These are phyloP conservation scores for Colossoma macropomum DNA, from an alignment of 2,113 vertebrate species.

Conservation along the genomic window DNA sequence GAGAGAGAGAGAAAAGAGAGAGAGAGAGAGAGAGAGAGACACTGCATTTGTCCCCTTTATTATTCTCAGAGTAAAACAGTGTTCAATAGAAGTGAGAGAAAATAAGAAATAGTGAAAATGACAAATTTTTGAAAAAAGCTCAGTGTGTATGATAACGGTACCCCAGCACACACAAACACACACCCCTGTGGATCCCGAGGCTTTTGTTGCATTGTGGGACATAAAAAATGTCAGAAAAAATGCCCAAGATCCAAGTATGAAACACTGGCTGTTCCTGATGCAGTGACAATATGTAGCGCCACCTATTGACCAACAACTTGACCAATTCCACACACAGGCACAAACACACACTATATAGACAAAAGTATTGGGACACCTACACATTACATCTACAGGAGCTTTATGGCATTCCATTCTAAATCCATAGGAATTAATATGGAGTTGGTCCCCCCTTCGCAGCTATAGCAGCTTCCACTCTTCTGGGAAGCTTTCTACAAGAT, in stretches of 20 bases:
- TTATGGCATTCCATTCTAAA: too few relatives aligned
- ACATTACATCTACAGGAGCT: too few relatives aligned
- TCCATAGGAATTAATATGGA: too few relatives aligned
- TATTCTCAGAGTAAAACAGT: not conserved
- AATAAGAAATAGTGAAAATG: conserved; percentile 13
- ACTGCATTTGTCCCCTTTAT: not conserved
- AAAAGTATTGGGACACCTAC: too few relatives aligned
- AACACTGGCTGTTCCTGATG: not conserved
- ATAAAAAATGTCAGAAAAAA: not conserved
- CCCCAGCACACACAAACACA: not conserved
- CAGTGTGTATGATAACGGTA: too few relatives aligned
- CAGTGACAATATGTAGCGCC: conserved; percentile 9
- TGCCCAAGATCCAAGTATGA: not conserved
- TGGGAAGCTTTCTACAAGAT: too few relatives aligned
- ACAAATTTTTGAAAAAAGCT: not conserved
- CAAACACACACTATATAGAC: too few relatives aligned
- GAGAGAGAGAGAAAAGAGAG: conserved; percentile 18
- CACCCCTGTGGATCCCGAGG: not conserved
- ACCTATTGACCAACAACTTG: conserved; percentile 23
- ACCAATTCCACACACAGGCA: too few relatives aligned
- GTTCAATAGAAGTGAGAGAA: conserved; percentile 4
- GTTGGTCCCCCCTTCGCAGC: too few relatives aligned
- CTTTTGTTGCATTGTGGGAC: not conserved
- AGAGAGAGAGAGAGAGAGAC: conserved; percentile 2
- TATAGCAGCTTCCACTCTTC: too few relatives aligned